A percentile compares a stretch with the other conserved stretches of the same genome.
phyloP scores from a whole-genome alignment of 1,140 invertebrate genomes.

The Lepeophtheirus salmonis region DNA sequence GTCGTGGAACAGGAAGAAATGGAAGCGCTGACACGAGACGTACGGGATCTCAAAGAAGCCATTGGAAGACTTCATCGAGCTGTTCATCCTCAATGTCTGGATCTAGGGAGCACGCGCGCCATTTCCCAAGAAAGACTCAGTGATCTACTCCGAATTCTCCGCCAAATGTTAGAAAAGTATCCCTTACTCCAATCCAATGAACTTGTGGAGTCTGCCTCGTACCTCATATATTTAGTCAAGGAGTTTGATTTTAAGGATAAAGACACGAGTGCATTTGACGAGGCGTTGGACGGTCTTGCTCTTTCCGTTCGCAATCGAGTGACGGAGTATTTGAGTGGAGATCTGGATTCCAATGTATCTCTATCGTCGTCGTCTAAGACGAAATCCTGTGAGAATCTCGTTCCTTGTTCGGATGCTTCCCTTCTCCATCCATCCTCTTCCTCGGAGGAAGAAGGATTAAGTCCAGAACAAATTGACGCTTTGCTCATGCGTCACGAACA shows the following conservation, averaged over 20 bases:
- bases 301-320: constrained; percentile 36
- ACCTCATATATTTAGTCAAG: constrained; percentile 35
- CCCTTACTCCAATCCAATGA: constrained; percentile 34
- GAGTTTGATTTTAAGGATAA: constrained; percentile 8
- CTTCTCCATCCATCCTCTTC: constrained; percentile 18
- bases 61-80: constrained; percentile 31
- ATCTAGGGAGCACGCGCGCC: constrained; percentile 28
- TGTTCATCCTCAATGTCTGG: constrained; percentile 30
- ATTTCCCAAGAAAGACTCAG: constrained; percentile 33
- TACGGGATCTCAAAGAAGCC: constrained; percentile 34
- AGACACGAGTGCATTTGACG: constrained; percentile 30
- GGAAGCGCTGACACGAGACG: constrained; percentile 33
- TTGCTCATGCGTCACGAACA: constrained; percentile 28
- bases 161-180: constrained; percentile 34
- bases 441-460: constrained; percentile 20
- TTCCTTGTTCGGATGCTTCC: constrained; percentile 21
- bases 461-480: constrained; percentile 27
- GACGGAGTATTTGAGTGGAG: constrained; percentile 37
- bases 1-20: constrained; percentile 35
- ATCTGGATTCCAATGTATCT: constrained; percentile 29
- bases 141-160: constrained; percentile 33
- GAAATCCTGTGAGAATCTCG: constrained; percentile 28
- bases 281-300: constrained; percentile 35
- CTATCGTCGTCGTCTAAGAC: constrained; percentile 24
- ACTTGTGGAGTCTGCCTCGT: constrained; percentile 31